These are phyloP conservation scores for Armadillidium nasatum DNA, from an alignment of 1,140 invertebrate species.

Conservation along the genomic window DNA sequence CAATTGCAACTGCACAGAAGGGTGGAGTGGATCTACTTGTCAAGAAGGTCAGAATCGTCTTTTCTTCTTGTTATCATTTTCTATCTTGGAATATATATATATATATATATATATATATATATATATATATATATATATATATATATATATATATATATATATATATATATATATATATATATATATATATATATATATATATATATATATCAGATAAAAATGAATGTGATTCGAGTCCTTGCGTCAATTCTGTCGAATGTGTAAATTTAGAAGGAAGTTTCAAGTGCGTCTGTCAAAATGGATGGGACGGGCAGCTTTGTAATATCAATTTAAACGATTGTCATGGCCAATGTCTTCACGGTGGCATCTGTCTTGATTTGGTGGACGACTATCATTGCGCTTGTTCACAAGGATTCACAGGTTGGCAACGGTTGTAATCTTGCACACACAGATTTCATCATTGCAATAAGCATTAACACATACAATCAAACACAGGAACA, in stretches of 20 bases:
- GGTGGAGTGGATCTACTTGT: slow-evolving; percentile 76
- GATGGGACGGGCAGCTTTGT: slow-evolving; percentile 86
- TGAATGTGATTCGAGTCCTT: slow-evolving; percentile 55
- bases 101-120: not conserved
- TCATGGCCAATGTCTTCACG: slow-evolving; percentile 62
- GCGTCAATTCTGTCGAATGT: slow-evolving; percentile 75
- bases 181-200: not conserved
- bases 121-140: not conserved
- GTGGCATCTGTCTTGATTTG: slow-evolving; percentile 54
- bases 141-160: not conserved
- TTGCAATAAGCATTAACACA: too few relatives aligned
- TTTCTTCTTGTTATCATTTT: not conserved
- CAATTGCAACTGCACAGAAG: slow-evolving; percentile 67
- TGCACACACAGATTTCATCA: too few relatives aligned
- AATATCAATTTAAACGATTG: slow-evolving; percentile 64
- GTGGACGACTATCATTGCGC: slow-evolving; percentile 59
- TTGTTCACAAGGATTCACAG: slow-evolving; percentile 72
- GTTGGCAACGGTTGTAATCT: slow-evolving; percentile 47
- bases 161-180: not conserved
- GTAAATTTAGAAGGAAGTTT: slow-evolving; percentile 74
- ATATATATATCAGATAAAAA: slow-evolving; percentile 55
- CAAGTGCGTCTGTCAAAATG: slow-evolving; percentile 79
- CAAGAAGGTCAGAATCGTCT: slow-evolving; percentile 52
- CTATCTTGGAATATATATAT: not conserved
- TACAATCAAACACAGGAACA: too few relatives aligned